Base-by-base conservation (phyloP, 1,140 invertebrate genomes). In the Teleopsis dalmanni region DNA sequence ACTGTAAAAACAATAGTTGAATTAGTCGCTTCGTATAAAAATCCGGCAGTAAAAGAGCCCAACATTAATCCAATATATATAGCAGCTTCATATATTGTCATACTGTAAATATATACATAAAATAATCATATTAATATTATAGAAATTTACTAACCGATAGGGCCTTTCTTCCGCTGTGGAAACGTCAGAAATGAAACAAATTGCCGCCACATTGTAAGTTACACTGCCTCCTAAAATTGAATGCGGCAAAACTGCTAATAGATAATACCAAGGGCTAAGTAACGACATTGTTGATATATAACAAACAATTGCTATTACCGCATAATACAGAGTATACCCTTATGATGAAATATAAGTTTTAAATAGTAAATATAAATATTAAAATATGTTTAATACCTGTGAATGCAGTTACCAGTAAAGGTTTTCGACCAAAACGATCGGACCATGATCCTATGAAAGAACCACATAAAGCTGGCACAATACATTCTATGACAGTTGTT, bases 371-470 rank as follows among this genome's bases (percentile, higher is more conserved):
- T 31, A 9, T 43, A 31, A 9, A 1, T 18, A 19, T 9, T 14
- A 9, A 3, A 26, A 27, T 16, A 8, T 45, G 8, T 35, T 38
- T 21, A 13, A 19, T 38, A 67, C 64, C 64, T 23, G 64, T 52
- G 49, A 75, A 71, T 27, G 75, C 65, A 16, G 66, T 52, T 22
- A 84, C 54, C 11, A 87, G 57, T 36, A 85, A 57, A 2, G 81
- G 82, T 59, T 83, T 85, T 11, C 84, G 75, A 16, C 84, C 84
- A 70, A 82, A 76, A 14, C 67, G 76, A 62, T 86, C 83, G 42
- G 82, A 84, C 81, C 83, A 84, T 7, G 81, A 78, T 33, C 83
- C 84, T 8, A 85, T 57, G 58, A 84, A 83, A 4, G 84, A 62
- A 11, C 79, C 77, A 7, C 81, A 61, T 19, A 83, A 51, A 1